phyloP scores from a whole-genome alignment of 2,113 vertebrate species.

The Lasiurus cinereus region DNA sequence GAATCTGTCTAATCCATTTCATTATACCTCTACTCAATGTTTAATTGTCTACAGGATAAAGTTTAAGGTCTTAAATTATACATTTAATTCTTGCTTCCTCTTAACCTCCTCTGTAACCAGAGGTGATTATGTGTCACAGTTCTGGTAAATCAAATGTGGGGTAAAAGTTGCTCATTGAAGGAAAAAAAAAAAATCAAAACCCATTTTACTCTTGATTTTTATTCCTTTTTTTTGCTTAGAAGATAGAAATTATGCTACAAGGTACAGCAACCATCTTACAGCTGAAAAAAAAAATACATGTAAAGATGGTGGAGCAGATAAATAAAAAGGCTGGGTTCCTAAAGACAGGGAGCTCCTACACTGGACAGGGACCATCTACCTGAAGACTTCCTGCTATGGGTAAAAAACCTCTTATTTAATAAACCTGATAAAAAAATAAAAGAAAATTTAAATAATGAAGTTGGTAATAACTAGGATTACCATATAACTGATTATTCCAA shows the following conservation, averaged over 20 bases:
- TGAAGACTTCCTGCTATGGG: conserved; percentile 16
- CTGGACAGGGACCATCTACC: background rate
- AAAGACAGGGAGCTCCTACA: background rate
- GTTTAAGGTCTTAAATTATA: conserved; percentile 43
- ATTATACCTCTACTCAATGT: background rate
- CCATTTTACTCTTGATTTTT: conserved; percentile 24
- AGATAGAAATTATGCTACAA: conserved; percentile 5
- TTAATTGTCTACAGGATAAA: conserved; percentile 40
- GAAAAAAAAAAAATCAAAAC: background rate
- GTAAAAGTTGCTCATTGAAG: background rate
- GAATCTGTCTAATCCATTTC: conserved; percentile 4
- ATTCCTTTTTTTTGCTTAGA: background rate
- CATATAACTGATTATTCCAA: conserved; percentile 34
- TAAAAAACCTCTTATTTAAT: conserved; percentile 29
- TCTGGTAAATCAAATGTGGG: conserved; percentile 10
- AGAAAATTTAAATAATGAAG: conserved; percentile 25
- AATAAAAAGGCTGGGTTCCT: background rate
- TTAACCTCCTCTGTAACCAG: background rate
- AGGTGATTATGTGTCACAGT: background rate
- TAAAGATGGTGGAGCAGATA: background rate
- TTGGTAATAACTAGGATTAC: background rate
- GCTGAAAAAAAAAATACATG: background rate
- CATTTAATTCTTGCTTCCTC: background rate
- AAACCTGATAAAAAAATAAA: background rate
- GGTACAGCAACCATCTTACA: background rate